Base-by-base conservation (phyloP, 2,888 invertebrate genomes). In the Mayetiola destructor region DNA sequence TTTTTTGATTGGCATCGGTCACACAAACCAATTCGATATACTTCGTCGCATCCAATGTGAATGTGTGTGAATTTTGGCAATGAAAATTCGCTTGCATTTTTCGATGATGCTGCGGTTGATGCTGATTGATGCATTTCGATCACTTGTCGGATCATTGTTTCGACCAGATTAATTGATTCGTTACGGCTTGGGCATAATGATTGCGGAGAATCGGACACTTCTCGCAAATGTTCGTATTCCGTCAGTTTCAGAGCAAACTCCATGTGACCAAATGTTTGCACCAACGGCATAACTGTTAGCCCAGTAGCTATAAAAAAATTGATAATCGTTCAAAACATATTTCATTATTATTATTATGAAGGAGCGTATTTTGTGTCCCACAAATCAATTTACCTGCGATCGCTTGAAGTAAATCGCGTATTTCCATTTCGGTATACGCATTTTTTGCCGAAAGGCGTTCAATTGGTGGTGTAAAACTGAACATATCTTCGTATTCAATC, bases 401-500 rank as follows among this genome's bases (percentile, higher is more conserved):
- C n/a, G 69, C 61, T 58, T 73, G 69, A 36, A 80, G 74, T 62
- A 85, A 77, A 59, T 75, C 73, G 60, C 68, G 68, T 57, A 80
- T 72, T 59, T 80, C 76, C 27, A 70, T 70, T 55, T 67, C 66
- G 56, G 76, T 76, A 67, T 82, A 84, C 10, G 84, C 81, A 71
- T 76, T 81, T 64, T 72, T 73, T 0, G 77, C 81, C 58, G 74
- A 71, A 59, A 76, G 74, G 60, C 68, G 71, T 64, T 76, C 74
- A 36, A 88, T 68, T 1, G 68, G 64, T 1, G 81, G 84, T 54
- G 70, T 72, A 69, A 81, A 88, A 0, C 87, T 87, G 70, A 88
- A 88, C 81, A 84, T 86, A 65, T 88, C 88, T 71, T 88, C 88
- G 75, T 86, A 88, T 68, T 88, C 88, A 61, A 83, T 68, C 20